Base-by-base conservation (phyloP, 2,888 invertebrate species). In the Chromoteleia sp. region DNA sequence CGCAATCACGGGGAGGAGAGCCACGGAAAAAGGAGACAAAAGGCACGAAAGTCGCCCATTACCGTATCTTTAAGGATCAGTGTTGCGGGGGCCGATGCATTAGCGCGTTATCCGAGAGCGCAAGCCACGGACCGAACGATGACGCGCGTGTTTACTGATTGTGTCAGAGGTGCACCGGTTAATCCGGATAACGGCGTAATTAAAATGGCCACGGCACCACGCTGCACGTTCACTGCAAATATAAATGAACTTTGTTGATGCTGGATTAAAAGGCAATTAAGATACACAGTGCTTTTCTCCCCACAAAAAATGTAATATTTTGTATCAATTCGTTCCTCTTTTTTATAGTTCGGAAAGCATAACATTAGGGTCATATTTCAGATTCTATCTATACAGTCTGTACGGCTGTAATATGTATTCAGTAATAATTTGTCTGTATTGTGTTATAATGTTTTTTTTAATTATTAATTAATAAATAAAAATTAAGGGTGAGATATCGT, bases 181-280 rank as follows among this genome's bases (percentile, higher is more conserved):
- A 73, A 73, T 68, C 67, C 63, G 61, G 52, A 80, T 79, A 73
- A 74, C 65, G 43, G 63, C 30, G 73, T 74, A 79, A 79, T 79
- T 79, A 79, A 79, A 79, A 61, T 39, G 43, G 12, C 41, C 41
- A 29, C 30, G 21, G 15, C 61, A 33, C 21, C 43, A 8, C n/a
- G 25, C 12, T 41, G 63, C 15, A 41, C 30, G 41, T 39, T 39
- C 7, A 0, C 4, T 33, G 48, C 21, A 5, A 56, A 58, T 39
- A 61, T 43, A 63, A 63, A 67, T 67, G 50, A 48, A 58, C 45
- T 67, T 58, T 30, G 58, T 21, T 50, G 41, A 54, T 56, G 50
- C 21, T 19, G 43, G 54, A 63, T 63, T 63, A 63, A 36, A 56
- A 61, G 41, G 33, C 52, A 52, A 73, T 73, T 61, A 61, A 50